Base-by-base conservation (phyloP, 2,888 invertebrate genomes). In the Rhogogaster chlorosoma region DNA sequence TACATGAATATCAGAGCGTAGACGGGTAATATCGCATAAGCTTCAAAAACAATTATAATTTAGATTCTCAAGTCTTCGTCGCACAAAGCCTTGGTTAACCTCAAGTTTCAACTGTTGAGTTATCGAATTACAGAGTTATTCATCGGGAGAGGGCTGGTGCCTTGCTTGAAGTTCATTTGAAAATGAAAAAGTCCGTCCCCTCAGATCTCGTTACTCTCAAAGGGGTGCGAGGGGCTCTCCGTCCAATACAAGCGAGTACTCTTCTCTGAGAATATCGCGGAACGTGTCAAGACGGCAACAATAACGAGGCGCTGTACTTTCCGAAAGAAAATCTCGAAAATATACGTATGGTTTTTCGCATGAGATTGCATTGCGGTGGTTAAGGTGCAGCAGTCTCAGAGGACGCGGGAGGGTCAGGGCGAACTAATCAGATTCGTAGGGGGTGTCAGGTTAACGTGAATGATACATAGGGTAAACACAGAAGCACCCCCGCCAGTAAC, bases 381-480 rank as follows among this genome's bases (percentile, higher is more conserved):
- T 18, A 61, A 80, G 32, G 38, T 80, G 57, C 61, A 22, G 57
- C 61, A 22, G 38, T 18, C 57, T 38, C 57, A 26, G 36, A 38
- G 80, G 61, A 61, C 80, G 38, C 26, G 12, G 38, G 57, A 38
- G 77, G 26, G 80, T 61, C 42, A 38, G 57, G 7, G 61, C 12
- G 42, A 61, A 61, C 80, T 80, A 61, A 80, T 80, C 83, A 67
- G 42, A 45, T 83, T 70, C 80, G 80, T 32, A 26, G 77, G 80
- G 57, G 57, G 80, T 83, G 45, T 67, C 83, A 67, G 83, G 83
- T 83, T 70, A 67, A 83, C 29, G 83, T 67, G 83, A 83, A 67
- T 83, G 83, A 83, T 83, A 67, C 83, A 83, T 83, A 67, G 67
- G 45, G 83, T 83, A 83, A 83, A 83, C 83, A 83, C 83, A 29